Evolutionary conservation across 2,113 vertebrate genomes (phyloP).

Genomic region (Prunella himalayana): DNA sequence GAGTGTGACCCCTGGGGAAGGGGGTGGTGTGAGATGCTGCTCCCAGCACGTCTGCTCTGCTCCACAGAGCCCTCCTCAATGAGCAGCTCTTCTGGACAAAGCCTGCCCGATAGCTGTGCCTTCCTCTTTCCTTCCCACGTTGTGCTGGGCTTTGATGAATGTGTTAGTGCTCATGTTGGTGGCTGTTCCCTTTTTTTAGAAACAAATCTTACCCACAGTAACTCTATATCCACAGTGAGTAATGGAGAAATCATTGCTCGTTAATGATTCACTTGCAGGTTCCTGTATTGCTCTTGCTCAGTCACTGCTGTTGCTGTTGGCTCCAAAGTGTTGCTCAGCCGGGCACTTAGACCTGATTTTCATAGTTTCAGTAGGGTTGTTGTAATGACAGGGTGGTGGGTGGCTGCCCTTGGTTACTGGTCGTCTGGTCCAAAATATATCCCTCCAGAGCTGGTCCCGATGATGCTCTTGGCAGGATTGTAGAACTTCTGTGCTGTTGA

Average conservation of each 20-base stretch:
- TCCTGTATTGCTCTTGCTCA: constrained; percentile 19
- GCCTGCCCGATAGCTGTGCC: rapidly evolving
- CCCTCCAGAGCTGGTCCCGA: not conserved
- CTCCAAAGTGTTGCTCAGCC: not conserved
- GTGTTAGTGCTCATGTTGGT: not conserved
- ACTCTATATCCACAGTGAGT: not conserved
- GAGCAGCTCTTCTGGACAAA: not conserved
- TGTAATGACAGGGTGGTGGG: not conserved
- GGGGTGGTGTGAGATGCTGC: not conserved
- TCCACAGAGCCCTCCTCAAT: not conserved
- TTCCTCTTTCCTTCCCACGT: constrained; percentile 20
- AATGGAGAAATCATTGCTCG: constrained; percentile 43
- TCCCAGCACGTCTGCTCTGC: not conserved
- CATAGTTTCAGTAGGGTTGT: not conserved
- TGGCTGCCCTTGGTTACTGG: not conserved
- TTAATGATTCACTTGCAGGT: constrained; percentile 54
- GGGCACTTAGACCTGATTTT: not conserved
- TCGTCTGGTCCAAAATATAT: not conserved
- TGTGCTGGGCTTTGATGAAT: not conserved
- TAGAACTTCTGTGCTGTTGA: not conserved
- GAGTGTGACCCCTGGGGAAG: not conserved
- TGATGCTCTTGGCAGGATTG: not conserved
- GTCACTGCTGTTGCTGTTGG: not conserved
- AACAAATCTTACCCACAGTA: not conserved
- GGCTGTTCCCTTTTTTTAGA: constrained; percentile 41